phyloP scores from a whole-genome alignment of 2,797 vertebrate species.

The Karalla daura region DNA sequence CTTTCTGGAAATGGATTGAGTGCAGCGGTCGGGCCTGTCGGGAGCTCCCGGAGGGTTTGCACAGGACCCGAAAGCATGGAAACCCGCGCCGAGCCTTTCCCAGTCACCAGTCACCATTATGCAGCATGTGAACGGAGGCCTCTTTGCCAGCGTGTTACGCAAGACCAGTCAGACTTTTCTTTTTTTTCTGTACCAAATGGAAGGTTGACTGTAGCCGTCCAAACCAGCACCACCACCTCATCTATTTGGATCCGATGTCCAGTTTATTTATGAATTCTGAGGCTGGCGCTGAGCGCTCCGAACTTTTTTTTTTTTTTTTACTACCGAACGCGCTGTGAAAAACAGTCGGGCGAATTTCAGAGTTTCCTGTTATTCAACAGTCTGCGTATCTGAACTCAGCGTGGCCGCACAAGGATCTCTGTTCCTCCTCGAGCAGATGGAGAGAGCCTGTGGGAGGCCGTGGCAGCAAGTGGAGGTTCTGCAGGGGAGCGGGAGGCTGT shows the following conservation, averaged over 20 bases:
- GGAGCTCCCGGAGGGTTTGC: constrained; percentile 56
- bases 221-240: constrained; percentile 16
- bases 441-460: constrained; percentile 59
- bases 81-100: constrained; percentile 51
- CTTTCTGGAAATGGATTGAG: constrained; percentile 60
- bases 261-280: constrained; percentile 1
- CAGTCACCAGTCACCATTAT: constrained; percentile 40
- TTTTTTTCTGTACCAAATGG: constrained; percentile 47
- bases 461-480: constrained; percentile 41
- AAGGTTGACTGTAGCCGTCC: constrained; percentile 5
- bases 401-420: constrained; percentile 54
- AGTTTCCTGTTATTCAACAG: constrained; percentile 15
- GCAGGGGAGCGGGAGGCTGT: constrained; percentile 47
- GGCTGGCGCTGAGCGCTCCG: background rate
- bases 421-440: constrained; percentile 54
- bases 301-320: background rate
- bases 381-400: background rate
- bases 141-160: constrained; percentile 46
- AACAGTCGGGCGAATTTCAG: background rate
- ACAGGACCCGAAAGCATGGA: constrained; percentile 62
- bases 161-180: constrained; percentile 38
- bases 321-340: background rate
- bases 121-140: constrained; percentile 35
- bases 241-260: constrained; percentile 18
- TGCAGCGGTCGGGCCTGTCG: constrained; percentile 62